These are phyloP conservation scores for Helleia helle DNA, from an alignment of 2,888 invertebrate species.

Conservation along the genomic window DNA sequence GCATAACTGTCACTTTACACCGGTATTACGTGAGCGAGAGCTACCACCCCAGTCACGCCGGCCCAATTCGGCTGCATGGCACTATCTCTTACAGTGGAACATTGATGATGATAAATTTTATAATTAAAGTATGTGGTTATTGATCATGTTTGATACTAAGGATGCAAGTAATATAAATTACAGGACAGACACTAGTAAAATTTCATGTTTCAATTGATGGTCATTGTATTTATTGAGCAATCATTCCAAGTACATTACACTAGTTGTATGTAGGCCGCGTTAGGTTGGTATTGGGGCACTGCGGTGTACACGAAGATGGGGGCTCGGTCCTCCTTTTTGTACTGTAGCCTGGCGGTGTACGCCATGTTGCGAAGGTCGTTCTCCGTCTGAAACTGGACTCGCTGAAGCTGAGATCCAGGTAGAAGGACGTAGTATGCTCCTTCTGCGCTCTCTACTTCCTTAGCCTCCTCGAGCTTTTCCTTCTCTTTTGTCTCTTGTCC, in stretches of 20 bases:
- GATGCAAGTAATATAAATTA: too few species aligned
- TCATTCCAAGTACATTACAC: conserved; percentile 26
- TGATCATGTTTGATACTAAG: too few species aligned
- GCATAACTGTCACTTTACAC: too few species aligned
- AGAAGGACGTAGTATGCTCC: conserved; percentile 79
- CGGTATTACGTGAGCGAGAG: too few species aligned
- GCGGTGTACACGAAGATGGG: conserved; percentile 75
- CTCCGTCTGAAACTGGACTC: conserved; percentile 74
- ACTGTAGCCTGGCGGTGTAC: conserved; percentile 76
- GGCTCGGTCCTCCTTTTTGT: conserved; percentile 76
- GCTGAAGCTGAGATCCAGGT: conserved; percentile 76
- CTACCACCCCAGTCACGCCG: too few species aligned
- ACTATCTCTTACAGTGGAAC: too few species aligned
- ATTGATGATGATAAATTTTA: too few species aligned
- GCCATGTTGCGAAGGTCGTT: conserved; percentile 74
- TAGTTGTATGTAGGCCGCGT: conserved; percentile 45
- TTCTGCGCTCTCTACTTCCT: conserved; percentile 46
- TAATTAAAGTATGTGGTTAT: too few species aligned
- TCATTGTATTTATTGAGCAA: too few species aligned
- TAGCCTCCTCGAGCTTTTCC: conserved; percentile 34
- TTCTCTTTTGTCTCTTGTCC: conserved; percentile 20
- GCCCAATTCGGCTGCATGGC: too few species aligned
- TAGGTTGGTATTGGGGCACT: conserved; percentile 41
- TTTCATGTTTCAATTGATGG: too few species aligned
- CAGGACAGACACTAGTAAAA: too few species aligned